phyloP scores from a whole-genome alignment of 2,888 invertebrate genomes.

The Steinernema hermaphroditum region DNA sequence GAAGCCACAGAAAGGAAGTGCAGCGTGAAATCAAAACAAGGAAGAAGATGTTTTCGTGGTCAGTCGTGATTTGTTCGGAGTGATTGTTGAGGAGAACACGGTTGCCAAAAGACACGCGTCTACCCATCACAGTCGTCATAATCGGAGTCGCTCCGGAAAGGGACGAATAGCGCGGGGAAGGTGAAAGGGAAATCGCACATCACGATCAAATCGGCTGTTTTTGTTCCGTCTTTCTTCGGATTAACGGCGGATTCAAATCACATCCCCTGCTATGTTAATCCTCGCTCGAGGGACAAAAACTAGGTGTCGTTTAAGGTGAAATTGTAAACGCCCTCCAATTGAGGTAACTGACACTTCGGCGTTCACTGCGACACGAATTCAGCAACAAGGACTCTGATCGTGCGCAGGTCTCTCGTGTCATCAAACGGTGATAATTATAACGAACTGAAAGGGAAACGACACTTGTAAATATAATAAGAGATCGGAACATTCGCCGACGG shows the following conservation, averaged over 20 bases:
- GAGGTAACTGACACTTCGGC: no score
- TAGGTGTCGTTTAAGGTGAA: slow-evolving; percentile 7
- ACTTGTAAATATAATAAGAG: slow-evolving; percentile 25
- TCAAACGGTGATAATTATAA: no score
- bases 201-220: slow-evolving; percentile 30
- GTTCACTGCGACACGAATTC: no score
- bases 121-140: slow-evolving; percentile 21
- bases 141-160: background rate
- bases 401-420: no score
- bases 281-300: background rate
- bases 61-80: background rate
- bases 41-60: background rate
- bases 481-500: slow-evolving; percentile 3
- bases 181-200: slow-evolving; percentile 30
- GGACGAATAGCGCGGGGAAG: slow-evolving; percentile 10
- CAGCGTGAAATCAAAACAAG: slow-evolving; percentile 7
- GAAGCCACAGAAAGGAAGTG: background rate
- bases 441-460: slow-evolving; percentile 20
- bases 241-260: slow-evolving; percentile 31
- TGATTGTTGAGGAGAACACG: background rate
- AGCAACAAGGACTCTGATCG: no score
- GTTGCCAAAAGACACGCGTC: no score
- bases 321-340: background rate
- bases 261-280: slow-evolving; percentile 15
- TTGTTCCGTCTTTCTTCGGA: slow-evolving; percentile 23